Conservation (phyloP, 2,797 vertebrate genomes). For the Forpus xanthops region DNA sequence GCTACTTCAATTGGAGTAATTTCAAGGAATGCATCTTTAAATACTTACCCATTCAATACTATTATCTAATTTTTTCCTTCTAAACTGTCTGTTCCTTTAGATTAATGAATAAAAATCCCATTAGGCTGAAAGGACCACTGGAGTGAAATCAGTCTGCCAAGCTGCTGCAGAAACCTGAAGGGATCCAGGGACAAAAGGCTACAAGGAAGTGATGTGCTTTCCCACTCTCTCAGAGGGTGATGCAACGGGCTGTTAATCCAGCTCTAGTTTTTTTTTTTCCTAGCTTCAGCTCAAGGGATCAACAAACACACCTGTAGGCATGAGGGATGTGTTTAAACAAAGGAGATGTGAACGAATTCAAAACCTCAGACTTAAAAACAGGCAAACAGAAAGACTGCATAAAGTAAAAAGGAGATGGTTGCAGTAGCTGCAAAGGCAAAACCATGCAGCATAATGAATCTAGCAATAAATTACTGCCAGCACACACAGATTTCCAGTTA, state of each 20-base stretch:
- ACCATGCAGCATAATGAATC: not conserved
- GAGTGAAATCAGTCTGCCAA: not conserved
- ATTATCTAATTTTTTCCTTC: not conserved
- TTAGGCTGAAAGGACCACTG: not conserved
- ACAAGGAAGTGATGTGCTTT: not conserved
- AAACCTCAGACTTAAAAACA: conserved; percentile 1
- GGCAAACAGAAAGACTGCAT: not conserved
- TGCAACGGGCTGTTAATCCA: not conserved
- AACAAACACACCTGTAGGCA: conserved; percentile 36
- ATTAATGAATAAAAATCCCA: not conserved
- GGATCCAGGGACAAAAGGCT: not conserved
- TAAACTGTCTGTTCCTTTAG: not conserved
- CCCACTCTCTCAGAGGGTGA: not conserved
- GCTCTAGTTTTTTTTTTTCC: not conserved
- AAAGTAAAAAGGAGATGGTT: not conserved
- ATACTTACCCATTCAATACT: not conserved
- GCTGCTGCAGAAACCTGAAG: not conserved
- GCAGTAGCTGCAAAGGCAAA: not conserved
- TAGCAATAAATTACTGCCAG: not conserved
- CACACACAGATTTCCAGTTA: not conserved
- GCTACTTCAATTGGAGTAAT: not conserved
- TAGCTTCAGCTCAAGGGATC: conserved; percentile 26
- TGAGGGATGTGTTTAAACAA: conserved; percentile 35
- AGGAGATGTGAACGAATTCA: not conserved
- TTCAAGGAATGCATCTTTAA: not conserved